Evolutionary conservation across 2,888 invertebrate genomes (phyloP), one percentile per base, ranked within the genome.

Genomic region (Meliscaeva auricollis): DNA sequence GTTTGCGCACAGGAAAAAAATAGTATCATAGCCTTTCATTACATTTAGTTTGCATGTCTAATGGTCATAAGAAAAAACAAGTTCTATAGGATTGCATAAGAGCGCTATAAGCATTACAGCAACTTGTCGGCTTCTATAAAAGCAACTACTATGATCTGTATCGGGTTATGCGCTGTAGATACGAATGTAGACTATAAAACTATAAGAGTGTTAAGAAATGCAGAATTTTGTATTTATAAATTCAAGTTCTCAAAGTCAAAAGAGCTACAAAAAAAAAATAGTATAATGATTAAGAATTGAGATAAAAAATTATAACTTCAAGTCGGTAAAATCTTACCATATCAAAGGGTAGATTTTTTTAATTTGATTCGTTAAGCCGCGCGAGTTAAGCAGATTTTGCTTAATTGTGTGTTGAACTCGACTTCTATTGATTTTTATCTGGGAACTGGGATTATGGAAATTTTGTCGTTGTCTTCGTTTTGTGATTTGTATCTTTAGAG

Each of bases 31-130:
- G 73, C 54, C 62, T 80, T 70, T 74, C 69, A 74, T 74, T 78
- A 66, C 35, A 50, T 66, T 75, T 32, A 74, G 72, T 80, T 85
- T 81, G 85, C 81, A 85, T 85, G 85, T 85, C 77, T 81, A 85
- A 85, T 81, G 85, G 85, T 81, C 85, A 64, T 85, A 81, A 81
- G 81, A 76, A 85, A 26, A 58, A 85, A 85, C 85, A 77, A 85
- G 81, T 85, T 85, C 85, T 85, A 26, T 26, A 85, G 76, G 81
- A 85, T 85, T 85, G 76, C 81, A 81, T 85, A 85, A 85, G n/a
- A n/a, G 80, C 26, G 4, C 4, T 26, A 26, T n/a, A n/a, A n/a
- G n/a, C 64, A 1, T 32, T 20, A 38, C 22, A 64, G 35, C 81
- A 81, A 77, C 76, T 73, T 81, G 85, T 85, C 85, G 85, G 85